Percentiles rank a stretch among this genome's conserved stretches.
Evolutionary conservation across 1,140 invertebrate genomes (phyloP).

Genomic region (Zaprionus capensis): DNA sequence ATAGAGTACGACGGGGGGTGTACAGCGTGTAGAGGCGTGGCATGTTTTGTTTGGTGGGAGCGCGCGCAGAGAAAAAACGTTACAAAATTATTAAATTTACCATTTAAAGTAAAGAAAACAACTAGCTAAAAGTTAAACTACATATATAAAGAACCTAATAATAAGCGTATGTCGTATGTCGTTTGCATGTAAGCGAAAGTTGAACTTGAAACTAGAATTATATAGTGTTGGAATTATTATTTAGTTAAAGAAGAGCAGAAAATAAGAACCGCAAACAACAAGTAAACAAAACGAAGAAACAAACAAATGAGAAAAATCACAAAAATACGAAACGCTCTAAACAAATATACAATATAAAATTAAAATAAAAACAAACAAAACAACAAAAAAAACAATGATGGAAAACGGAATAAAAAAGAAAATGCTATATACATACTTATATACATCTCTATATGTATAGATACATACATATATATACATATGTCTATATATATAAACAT

Average conservation of each 20-base stretch:
- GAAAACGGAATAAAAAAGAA: conserved; percentile 24
- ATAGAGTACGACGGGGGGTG: neutral
- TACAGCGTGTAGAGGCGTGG: conserved; percentile 6
- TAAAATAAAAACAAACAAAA: conserved; percentile 39
- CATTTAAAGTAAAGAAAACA: conserved; percentile 80
- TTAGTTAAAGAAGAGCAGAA: conserved; percentile 66
- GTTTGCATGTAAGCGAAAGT: conserved; percentile 83
- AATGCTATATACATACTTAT: conserved; percentile 50
- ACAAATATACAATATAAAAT: conserved; percentile 14
- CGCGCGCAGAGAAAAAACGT: conserved; percentile 50
- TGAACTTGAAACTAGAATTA: conserved; percentile 83
- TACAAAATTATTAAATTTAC: conserved; percentile 79
- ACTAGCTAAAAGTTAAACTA: conserved; percentile 83
- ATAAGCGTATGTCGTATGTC: conserved; percentile 79
- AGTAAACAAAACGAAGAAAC: conserved; percentile 42
- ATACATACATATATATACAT: conserved; percentile 45
- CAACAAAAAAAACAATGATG: conserved; percentile 52
- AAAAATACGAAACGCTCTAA: conserved; percentile 28
- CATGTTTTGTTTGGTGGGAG: conserved; percentile 18
- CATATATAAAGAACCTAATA: conserved; percentile 82
- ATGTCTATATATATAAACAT: conserved; percentile 61
- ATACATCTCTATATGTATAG: conserved; percentile 45
- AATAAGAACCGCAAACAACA: conserved; percentile 62
- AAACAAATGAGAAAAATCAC: conserved; percentile 43
- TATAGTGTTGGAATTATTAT: conserved; percentile 83